These are phyloP conservation scores for Lamellibrachia columna DNA, from an alignment of 2,888 invertebrate genomes.

Conservation along the genomic window DNA sequence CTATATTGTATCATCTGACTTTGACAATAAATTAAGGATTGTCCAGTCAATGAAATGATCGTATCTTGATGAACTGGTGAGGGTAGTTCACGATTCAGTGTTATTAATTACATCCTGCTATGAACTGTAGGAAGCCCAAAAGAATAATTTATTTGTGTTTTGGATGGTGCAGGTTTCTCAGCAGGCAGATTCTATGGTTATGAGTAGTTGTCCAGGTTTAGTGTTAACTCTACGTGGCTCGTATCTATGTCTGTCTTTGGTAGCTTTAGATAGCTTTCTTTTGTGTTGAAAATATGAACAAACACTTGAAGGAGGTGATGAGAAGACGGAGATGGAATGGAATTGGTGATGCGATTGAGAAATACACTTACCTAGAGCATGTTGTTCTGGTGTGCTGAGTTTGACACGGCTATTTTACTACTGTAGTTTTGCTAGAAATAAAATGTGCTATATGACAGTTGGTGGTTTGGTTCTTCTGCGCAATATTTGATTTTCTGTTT, in stretches of 20 bases:
- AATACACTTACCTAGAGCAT: neutral
- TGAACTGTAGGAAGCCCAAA: neutral
- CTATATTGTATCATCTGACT: neutral
- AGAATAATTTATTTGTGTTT: neutral
- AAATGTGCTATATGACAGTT: neutral
- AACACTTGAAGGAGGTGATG: neutral
- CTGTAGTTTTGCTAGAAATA: neutral
- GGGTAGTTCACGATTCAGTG: neutral
- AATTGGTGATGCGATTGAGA: neutral
- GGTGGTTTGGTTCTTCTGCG: no score
- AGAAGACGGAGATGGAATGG: neutral
- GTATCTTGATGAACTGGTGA: neutral
- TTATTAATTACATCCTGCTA: neutral
- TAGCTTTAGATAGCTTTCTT: neutral
- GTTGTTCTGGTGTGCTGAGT: neutral
- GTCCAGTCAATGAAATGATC: neutral
- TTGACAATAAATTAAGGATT: neutral
- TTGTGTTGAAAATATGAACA: neutral
- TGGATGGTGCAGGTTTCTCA: constrained; percentile 16
- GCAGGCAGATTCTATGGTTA: neutral
- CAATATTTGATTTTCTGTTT: no score
- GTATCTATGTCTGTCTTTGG: neutral
- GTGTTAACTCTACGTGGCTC: neutral
- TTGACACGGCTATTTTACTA: neutral
- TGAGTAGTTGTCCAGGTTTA: neutral